These are phyloP conservation scores for Drosophila leontia DNA, from an alignment of 1,140 invertebrate genomes.

Conservation along the genomic window DNA sequence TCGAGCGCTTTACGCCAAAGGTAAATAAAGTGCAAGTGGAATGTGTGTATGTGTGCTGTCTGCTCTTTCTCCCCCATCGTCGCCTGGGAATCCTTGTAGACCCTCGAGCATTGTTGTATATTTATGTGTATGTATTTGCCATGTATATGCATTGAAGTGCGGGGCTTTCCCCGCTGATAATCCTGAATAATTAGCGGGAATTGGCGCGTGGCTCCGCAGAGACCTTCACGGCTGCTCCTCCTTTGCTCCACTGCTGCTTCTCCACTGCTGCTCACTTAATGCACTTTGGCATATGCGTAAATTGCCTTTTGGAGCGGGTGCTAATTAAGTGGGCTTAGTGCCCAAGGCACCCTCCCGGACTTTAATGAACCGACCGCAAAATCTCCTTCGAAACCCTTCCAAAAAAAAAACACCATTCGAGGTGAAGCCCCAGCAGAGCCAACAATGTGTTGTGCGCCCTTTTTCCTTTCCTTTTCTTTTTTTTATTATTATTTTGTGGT, in stretches of 20 bases:
- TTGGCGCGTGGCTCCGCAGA: conserved; percentile 44
- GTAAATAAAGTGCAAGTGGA: conserved; percentile 68
- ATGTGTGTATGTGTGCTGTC: background rate
- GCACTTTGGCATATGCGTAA: conserved; percentile 62
- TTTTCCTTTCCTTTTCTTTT: background rate
- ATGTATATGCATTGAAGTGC: conserved; percentile 1
- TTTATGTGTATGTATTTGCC: background rate
- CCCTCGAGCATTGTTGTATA: conserved; percentile 24
- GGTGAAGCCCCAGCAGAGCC: background rate
- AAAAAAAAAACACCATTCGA: background rate
- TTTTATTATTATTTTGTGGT: conserved; percentile 16
- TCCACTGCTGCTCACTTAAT: conserved; percentile 57
- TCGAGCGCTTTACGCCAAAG: conserved; percentile 74
- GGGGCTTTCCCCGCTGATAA: conserved; percentile 29
- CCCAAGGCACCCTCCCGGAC: conserved; percentile 14
- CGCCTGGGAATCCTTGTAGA: conserved; percentile 26
- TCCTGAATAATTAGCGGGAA: conserved; percentile 61
- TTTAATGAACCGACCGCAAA: conserved; percentile 35
- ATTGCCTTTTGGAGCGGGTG: conserved; percentile 48
- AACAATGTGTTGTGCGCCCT: conserved; percentile 21
- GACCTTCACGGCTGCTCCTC: conserved; percentile 5
- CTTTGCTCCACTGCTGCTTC: background rate
- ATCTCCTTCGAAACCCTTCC: background rate
- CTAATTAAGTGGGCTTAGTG: conserved; percentile 60
- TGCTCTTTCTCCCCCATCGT: background rate